These are phyloP conservation scores for Limulus polyphemus DNA, from an alignment of 2,888 invertebrate genomes.

Conservation along the genomic window DNA sequence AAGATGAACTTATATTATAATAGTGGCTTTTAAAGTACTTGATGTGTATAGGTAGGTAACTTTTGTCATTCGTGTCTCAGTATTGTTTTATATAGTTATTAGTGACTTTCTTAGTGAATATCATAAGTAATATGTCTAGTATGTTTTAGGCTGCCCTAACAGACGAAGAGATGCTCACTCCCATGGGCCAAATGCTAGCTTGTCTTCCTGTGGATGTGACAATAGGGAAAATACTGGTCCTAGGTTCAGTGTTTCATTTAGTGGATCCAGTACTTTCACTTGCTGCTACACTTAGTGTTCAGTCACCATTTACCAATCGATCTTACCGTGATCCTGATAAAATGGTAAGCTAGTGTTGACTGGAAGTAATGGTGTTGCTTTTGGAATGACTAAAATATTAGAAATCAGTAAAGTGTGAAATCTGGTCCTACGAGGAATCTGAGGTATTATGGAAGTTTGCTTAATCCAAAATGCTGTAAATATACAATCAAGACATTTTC, in stretches of 20 bases:
- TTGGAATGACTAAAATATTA: too few relatives aligned
- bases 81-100: too few relatives aligned
- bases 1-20: too few relatives aligned
- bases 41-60: too few relatives aligned
- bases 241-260: constrained; percentile 76
- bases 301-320: constrained; percentile 79
- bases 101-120: too few relatives aligned
- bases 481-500: not conserved
- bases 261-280: constrained; percentile 70
- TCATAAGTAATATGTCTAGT: not conserved
- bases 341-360: constrained; percentile 44
- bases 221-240: constrained; percentile 87
- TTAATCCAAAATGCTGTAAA: not conserved
- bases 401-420: too few relatives aligned
- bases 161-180: constrained; percentile 65
- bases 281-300: constrained; percentile 82
- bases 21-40: too few relatives aligned
- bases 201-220: constrained; percentile 87
- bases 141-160: constrained; percentile 57
- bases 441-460: constrained; percentile 9
- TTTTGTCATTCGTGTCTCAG: too few relatives aligned
- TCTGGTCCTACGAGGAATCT: too few relatives aligned
- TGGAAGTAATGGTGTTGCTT: too few relatives aligned
- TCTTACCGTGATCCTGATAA: constrained; percentile 74
- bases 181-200: constrained; percentile 71